Evolutionary conservation across 2,113 vertebrate species (phyloP).

Genomic region (Peromyscus leucopus): DNA sequence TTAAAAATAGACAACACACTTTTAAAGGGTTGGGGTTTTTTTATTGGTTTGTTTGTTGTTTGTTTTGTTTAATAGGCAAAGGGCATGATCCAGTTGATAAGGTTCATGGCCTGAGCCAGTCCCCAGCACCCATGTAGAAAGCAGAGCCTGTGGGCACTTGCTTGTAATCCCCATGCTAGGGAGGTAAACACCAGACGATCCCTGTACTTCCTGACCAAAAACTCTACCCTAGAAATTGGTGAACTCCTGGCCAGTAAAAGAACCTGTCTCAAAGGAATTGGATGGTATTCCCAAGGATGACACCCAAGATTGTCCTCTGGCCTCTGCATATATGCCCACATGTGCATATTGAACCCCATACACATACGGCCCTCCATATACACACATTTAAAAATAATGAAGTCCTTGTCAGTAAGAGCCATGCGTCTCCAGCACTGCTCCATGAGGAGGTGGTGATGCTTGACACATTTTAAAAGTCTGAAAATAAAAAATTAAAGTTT

Average conservation of each 20-base stretch:
- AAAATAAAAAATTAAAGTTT: constrained; percentile 53
- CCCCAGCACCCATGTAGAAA: background rate
- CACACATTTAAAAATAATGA: background rate
- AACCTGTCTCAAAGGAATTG: background rate
- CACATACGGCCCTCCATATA: background rate
- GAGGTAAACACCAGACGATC: background rate
- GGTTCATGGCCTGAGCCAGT: background rate
- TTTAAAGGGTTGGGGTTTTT: background rate
- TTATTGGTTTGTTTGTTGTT: background rate
- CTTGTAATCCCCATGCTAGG: background rate
- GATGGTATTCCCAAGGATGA: background rate
- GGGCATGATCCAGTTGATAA: background rate
- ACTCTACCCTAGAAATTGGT: background rate
- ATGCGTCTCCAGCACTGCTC: background rate
- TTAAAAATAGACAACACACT: constrained; percentile 64
- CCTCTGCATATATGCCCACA: background rate
- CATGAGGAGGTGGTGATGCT: constrained; percentile 32
- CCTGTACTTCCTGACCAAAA: background rate
- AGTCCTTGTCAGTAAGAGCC: constrained; percentile 76
- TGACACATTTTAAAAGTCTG: constrained; percentile 58
- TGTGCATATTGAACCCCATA: too few species aligned
- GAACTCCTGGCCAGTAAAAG: background rate
- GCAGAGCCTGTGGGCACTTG: background rate
- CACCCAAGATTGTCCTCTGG: background rate
- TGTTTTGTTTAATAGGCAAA: background rate